Evolutionary conservation across 2,888 invertebrate genomes (phyloP), one percentile per base, ranked within the genome.

Genomic region (Xanthorhoe spadicearia): DNA sequence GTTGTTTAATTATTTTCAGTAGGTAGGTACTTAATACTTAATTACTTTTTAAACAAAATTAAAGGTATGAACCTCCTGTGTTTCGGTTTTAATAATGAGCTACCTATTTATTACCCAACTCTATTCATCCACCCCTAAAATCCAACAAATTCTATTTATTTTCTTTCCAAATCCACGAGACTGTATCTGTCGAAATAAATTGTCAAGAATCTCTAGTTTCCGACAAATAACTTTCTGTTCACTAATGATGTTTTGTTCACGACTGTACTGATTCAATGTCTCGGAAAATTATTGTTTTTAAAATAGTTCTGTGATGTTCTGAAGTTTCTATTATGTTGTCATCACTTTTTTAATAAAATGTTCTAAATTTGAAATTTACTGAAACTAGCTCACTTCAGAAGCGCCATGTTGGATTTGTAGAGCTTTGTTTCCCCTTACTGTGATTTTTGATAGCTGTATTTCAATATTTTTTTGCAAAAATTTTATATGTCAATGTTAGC

Each of bases 211-310:
- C 76, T 77, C 79, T 82, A 79, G 77, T 82, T 90, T 91, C 89
- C 90, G 88, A 89, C 90, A 87, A 87, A 89, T 87, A 63, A 65
- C 64, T 65, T 49, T 53, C 66, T 73, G 78, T 72, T 74, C 74
- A 75, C 86, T 88, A 89, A 90, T 87, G 86, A 88, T 82, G 81
- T 86, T 89, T 87, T 88, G 88, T 89, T 83, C 83, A 77, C 80
- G 74, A 82, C 75, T 80, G 79, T 81, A 79, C 77, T 70, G 17
- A 69, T 32, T 68, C 70, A 73, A 74, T 74, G 66, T 74, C 72
- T 77, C 57, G 71, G 74, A 71, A 76, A 71, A 78, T 78, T 73
- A 73, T 69, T 68, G 72, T 74, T 46, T 67, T 67, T 64, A 50
- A 74, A 78, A 76, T 73, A 70, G 68, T 70, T 72, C 57, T 66